phyloP scores from a whole-genome alignment of 2,113 vertebrate genomes.

The Cephalopterus ornatus region DNA sequence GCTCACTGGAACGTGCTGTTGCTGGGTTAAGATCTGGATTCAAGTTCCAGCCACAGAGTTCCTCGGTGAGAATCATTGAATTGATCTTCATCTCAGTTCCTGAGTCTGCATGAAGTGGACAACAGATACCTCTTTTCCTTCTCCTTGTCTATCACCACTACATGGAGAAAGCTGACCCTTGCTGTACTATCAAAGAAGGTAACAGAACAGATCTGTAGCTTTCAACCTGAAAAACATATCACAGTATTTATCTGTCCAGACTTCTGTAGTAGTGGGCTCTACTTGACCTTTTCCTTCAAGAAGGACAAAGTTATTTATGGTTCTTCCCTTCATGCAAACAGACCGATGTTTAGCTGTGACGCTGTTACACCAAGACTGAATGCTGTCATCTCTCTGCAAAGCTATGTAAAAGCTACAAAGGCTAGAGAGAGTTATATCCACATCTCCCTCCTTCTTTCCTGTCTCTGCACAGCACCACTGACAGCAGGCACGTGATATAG shows the following conservation, averaged over 20 bases:
- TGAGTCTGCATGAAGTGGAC: background rate
- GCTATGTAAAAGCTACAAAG: background rate
- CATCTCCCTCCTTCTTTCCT: background rate
- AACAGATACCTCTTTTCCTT: background rate
- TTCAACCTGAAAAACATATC: accelerated
- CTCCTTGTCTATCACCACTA: background rate
- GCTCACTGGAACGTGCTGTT: background rate
- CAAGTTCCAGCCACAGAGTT: background rate
- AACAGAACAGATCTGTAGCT: background rate
- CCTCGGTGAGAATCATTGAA: background rate
- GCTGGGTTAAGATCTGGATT: background rate
- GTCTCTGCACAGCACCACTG: background rate
- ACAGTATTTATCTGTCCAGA: background rate
- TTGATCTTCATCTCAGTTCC: background rate
- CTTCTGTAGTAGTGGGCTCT: background rate
- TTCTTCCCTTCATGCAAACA: background rate
- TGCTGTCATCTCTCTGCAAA: background rate
- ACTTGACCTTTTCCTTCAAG: background rate
- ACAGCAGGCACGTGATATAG: background rate
- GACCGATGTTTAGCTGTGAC: background rate
- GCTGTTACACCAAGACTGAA: background rate
- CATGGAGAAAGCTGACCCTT: background rate
- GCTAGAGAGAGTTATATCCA: background rate
- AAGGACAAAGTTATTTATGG: background rate
- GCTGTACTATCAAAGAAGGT: background rate